Base-by-base conservation (phyloP, 2,888 invertebrate genomes). In the Leptura quadrifasciata region DNA sequence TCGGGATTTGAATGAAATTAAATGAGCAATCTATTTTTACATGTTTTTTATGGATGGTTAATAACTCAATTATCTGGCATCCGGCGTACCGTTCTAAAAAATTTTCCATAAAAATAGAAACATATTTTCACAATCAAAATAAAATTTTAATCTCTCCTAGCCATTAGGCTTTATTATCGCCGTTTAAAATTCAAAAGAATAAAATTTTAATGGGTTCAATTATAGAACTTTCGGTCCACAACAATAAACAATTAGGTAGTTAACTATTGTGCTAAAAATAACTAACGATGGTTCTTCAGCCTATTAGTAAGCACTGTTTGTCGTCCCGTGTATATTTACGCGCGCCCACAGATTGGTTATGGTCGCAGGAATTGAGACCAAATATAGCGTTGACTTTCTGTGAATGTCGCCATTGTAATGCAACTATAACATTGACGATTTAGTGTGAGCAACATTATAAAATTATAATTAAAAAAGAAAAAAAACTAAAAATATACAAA, bases 201-300 rank as follows among this genome's bases (percentile, higher is more conserved):
- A 72, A 77, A 76, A 68, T 72, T 76, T 68, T 72, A 76, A 76
- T 70, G 57, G 72, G 63, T 68, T 58, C 69, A 79, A 76, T 79
- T 79, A 74, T 76, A 72, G 77, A 77, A 77, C 72, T 77, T 57
- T 76, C 75, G 68, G 70, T 69, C 71, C 72, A 72, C 75, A 78
- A 77, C 74, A 77, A 78, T 69, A 77, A 76, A 76, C 75, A 69
- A 60, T 74, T 79, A 69, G 71, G 47, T 69, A 31, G 39, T 69
- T 69, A 68, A 69, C 69, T 27, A 58, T 69, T 58, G 69, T 58
- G 57, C 58, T 69, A 39, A 58, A 60, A 69, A 69, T 39, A 69
- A 69, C 58, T 39, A 58, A 58, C 58, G 20, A 27, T 24, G 21
- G 39, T 3, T 58, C 69, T n/a, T n/a, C 6, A n/a, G 39, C 21